phyloP scores from a whole-genome alignment of 2,888 invertebrate genomes.

The Dichetophora obliterata region DNA sequence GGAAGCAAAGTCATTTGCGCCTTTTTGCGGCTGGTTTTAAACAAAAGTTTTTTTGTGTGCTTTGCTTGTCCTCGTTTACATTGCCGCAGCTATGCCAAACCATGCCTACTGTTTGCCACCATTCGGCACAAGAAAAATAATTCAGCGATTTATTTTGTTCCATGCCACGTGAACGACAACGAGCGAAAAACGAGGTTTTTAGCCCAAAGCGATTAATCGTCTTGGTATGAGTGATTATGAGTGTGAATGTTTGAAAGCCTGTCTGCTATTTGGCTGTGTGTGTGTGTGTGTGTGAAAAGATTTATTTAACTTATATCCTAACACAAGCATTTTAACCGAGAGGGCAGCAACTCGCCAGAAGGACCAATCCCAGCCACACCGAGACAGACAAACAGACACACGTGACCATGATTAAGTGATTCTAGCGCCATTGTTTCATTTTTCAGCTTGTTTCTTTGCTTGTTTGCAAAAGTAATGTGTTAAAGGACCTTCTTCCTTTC shows the following conservation, averaged over 20 bases:
- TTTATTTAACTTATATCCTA: slow-evolving; percentile 36
- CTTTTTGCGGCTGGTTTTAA: slow-evolving; percentile 21
- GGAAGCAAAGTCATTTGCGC: slow-evolving; percentile 26
- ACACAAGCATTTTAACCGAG: neutral
- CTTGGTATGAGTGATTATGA: slow-evolving; percentile 11
- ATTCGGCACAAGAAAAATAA: slow-evolving; percentile 14
- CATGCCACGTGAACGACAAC: slow-evolving; percentile 10
- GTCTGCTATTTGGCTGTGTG: neutral
- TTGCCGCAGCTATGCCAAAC: neutral
- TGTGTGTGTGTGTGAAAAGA: slow-evolving; percentile 26
- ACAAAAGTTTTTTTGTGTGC: neutral
- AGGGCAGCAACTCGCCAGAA: neutral
- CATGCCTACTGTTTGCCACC: neutral
- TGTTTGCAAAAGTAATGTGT: neutral
- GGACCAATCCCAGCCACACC: neutral
- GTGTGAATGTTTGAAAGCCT: neutral
- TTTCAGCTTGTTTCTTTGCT: neutral
- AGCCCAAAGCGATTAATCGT: slow-evolving; percentile 38
- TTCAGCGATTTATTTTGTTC: slow-evolving; percentile 38
- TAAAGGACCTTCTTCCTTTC: neutral
- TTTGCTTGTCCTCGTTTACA: slow-evolving; percentile 6
- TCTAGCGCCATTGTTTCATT: slow-evolving; percentile 60
- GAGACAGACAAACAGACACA: neutral
- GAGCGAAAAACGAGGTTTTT: neutral
- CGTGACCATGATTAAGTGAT: slow-evolving; percentile 64